phyloP scores from a whole-genome alignment of 1,140 invertebrate species.

The Drosophila bifasciata region DNA sequence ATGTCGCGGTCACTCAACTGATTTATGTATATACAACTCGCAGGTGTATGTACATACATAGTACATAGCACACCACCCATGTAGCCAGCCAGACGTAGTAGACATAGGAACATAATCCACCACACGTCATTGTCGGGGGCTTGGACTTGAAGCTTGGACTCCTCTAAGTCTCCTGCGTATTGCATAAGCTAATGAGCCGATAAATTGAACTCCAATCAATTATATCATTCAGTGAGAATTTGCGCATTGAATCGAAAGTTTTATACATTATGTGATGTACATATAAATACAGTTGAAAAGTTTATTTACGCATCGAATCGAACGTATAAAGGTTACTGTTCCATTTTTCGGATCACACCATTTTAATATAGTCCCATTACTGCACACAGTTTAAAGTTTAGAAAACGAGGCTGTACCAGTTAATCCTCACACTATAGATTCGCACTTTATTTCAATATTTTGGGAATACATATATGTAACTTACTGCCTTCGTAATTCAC shows the following conservation, averaged over 20 bases:
- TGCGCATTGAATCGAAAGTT: too few species aligned
- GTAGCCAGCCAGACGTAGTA: constrained; percentile 3
- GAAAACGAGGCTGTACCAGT: neutral
- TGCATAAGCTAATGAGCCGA: constrained; percentile 35
- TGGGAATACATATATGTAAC: constrained; percentile 21
- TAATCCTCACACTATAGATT: constrained; percentile 7
- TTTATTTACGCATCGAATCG: too few species aligned
- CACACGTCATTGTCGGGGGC: constrained; percentile 31
- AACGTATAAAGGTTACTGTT: too few species aligned
- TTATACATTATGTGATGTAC: too few species aligned
- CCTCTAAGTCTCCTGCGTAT: constrained; percentile 1
- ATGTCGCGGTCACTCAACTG: constrained; percentile 52
- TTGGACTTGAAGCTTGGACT: constrained; percentile 10
- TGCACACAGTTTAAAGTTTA: neutral
- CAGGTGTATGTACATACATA: neutral
- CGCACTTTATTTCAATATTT: neutral
- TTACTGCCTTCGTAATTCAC: constrained; percentile 53
- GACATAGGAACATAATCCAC: constrained; percentile 35
- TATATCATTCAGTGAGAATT: constrained; percentile 25
- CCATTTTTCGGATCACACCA: too few species aligned
- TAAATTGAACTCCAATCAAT: neutral
- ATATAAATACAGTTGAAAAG: too few species aligned
- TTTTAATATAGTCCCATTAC: neutral
- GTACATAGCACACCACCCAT: neutral
- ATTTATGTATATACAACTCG: constrained; percentile 10